phyloP scores from a whole-genome alignment of 2,113 vertebrate genomes.

The Oophaga pumilio region DNA sequence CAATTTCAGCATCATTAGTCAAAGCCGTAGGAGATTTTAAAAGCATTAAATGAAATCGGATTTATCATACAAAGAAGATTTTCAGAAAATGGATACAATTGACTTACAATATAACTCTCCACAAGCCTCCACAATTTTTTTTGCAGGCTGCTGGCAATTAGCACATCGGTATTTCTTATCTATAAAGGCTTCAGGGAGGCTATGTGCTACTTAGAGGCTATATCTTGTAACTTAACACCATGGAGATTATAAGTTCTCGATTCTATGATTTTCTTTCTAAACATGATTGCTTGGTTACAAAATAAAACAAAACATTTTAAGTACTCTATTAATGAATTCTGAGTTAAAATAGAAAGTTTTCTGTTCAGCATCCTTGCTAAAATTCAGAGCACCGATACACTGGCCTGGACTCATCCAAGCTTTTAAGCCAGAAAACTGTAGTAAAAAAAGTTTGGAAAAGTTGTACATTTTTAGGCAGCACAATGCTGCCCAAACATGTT shows the following conservation, averaged over 20 bases:
- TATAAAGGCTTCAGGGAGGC: not conserved
- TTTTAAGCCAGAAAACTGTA: too few relatives aligned
- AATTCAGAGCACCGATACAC: too few relatives aligned
- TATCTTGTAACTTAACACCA: not conserved
- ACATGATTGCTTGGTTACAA: too few relatives aligned
- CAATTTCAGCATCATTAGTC: slow-evolving; percentile 41
- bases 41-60: slow-evolving; percentile 33
- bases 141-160: not conserved
- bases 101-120: slow-evolving; percentile 31
- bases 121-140: not conserved
- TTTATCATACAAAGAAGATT: slow-evolving; percentile 46
- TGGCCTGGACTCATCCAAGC: too few relatives aligned
- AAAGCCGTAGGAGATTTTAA: slow-evolving; percentile 38
- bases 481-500: too few relatives aligned
- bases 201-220: not conserved
- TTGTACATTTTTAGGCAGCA: too few relatives aligned
- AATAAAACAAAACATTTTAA: too few relatives aligned
- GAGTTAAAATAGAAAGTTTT: too few relatives aligned
- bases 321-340: too few relatives aligned
- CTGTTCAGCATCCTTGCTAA: too few relatives aligned
- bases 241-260: not conserved
- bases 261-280: too few relatives aligned
- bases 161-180: not conserved
- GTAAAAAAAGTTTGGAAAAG: too few relatives aligned
- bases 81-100: slow-evolving; percentile 52